phyloP scores from a whole-genome alignment of 2,888 invertebrate genomes.

The Sacculina carcini region DNA sequence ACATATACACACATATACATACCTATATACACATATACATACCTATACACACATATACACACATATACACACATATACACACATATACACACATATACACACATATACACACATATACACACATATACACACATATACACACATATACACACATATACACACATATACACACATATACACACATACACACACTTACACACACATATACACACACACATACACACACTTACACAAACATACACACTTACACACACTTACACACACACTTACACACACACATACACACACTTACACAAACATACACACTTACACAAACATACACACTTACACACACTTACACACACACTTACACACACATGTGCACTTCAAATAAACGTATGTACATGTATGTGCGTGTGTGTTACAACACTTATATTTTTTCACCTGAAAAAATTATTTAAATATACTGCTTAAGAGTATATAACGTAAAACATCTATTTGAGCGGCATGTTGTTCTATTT shows the following conservation, averaged over 20 bases:
- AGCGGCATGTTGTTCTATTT: too few species aligned
- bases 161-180: slow-evolving; percentile 4
- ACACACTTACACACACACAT: background rate
- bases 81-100: background rate
- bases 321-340: background rate
- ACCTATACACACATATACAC: background rate
- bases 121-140: background rate
- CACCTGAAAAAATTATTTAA: too few species aligned
- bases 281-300: too few species aligned
- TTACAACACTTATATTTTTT: too few species aligned
- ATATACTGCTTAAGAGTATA: too few species aligned
- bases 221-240: too few species aligned
- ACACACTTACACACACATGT: background rate
- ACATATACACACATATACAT: background rate
- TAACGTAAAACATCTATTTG: too few species aligned
- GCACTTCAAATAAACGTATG: too few species aligned
- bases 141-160: slow-evolving; percentile 6
- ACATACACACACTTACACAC: background rate
- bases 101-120: background rate
- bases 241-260: background rate
- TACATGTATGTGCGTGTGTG: too few species aligned
- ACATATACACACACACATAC: background rate
- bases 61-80: background rate
- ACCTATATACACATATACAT: too few species aligned
- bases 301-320: too few species aligned